phyloP scores from a whole-genome alignment of 1,140 invertebrate genomes.

The Drosophila hydei region DNA sequence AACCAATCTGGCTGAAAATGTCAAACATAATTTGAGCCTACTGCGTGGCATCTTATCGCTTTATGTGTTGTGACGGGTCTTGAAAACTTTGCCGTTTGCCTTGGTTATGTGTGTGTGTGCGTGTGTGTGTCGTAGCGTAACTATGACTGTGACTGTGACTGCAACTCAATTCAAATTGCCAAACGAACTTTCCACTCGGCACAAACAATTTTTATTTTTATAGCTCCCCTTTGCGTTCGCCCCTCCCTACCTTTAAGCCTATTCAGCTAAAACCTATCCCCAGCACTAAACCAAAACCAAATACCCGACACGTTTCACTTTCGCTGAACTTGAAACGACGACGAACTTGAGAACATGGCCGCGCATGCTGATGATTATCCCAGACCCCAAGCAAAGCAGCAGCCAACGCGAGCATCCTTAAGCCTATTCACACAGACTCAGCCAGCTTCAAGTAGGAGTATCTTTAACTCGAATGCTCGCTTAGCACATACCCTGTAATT shows the following conservation, averaged over 20 bases:
- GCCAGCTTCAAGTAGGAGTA: not conserved
- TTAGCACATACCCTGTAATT: not conserved
- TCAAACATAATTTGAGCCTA: constrained; percentile 64
- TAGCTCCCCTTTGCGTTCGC: constrained; percentile 9
- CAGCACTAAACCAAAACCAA: constrained; percentile 18
- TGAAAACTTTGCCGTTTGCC: constrained; percentile 43
- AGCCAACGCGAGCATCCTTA: constrained; percentile 26
- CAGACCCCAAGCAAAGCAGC: constrained; percentile 21
- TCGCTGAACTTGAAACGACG: constrained; percentile 65
- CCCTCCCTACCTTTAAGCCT: not conserved
- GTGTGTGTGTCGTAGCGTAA: constrained; percentile 17
- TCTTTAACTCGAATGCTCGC: not conserved
- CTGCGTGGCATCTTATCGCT: constrained; percentile 48
- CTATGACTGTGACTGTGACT: constrained; percentile 35
- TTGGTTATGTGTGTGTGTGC: constrained; percentile 7
- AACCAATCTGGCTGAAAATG: constrained; percentile 73
- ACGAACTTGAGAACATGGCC: constrained; percentile 51
- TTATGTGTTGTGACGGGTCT: constrained; percentile 52
- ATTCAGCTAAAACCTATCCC: not conserved
- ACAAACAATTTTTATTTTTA: constrained; percentile 74
- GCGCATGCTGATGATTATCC: constrained; percentile 78
- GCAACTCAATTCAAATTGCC: constrained; percentile 53
- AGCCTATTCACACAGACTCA: constrained; percentile 29
- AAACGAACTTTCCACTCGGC: constrained; percentile 50
- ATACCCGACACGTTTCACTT: constrained; percentile 63